Evolutionary conservation across 64 coral and sea anemone species (phyloP).

Genomic region (Montipora sp.): DNA sequence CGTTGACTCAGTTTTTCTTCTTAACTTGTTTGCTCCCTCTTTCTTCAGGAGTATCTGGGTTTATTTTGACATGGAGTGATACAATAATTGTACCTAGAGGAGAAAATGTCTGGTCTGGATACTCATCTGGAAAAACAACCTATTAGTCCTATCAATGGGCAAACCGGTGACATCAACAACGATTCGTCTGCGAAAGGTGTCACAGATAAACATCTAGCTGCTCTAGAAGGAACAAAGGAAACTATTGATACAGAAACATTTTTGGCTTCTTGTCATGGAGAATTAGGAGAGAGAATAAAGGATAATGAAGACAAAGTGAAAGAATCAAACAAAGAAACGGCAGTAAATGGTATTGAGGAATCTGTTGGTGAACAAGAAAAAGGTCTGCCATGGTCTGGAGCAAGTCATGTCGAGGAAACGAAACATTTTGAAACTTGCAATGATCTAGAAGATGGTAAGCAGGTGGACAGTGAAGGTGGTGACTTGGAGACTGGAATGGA

Average conservation of each 20-base stretch:
- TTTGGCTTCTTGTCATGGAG: background rate
- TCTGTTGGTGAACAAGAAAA: constrained; percentile 4
- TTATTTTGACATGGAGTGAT: too few species aligned
- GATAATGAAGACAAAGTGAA: constrained; percentile 14
- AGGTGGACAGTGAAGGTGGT: background rate
- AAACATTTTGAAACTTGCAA: background rate
- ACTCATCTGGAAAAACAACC: constrained; percentile 40
- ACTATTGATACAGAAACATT: constrained; percentile 8
- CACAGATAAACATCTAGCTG: background rate
- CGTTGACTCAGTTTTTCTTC: too few species aligned
- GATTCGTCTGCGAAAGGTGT: background rate
- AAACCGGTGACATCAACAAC: background rate
- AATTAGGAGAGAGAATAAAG: background rate
- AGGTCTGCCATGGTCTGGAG: background rate
- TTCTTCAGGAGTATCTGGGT: background rate
- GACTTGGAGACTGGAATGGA: background rate
- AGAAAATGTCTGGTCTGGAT: background rate
- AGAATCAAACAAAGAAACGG: background rate
- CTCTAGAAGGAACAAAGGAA: background rate
- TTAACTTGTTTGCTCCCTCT: background rate
- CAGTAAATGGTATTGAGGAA: background rate
- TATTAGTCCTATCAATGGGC: constrained; percentile 19
- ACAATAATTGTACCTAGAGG: background rate
- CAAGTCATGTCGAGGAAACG: background rate
- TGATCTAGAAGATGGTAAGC: background rate